Percentiles rank a stretch among this genome's conserved stretches.
Evolutionary conservation across 2,113 vertebrate species (phyloP).

Genomic region (human): GRCh38 chr4:11286501-11287000

Average conservation of each 20-base stretch:
- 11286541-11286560: background rate
- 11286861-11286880: background rate
- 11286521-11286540: background rate
- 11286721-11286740: background rate
- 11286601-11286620: background rate
- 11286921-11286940: background rate
- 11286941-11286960: fast-evolving
- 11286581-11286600: background rate
- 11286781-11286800: background rate
- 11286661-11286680: background rate
- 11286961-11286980: background rate
- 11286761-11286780: background rate
- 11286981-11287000: background rate
- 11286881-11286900: background rate
- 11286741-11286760: background rate
- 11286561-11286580: fast-evolving
- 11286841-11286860: background rate
- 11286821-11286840: fast-evolving
- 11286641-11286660: background rate
- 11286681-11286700: background rate
- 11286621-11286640: too few species aligned
- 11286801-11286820: background rate
- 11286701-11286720: background rate
- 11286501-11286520: background rate
- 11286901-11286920: background rate